Base-by-base conservation (phyloP, 2,888 invertebrate species). In the Diloba caeruleocephala region DNA sequence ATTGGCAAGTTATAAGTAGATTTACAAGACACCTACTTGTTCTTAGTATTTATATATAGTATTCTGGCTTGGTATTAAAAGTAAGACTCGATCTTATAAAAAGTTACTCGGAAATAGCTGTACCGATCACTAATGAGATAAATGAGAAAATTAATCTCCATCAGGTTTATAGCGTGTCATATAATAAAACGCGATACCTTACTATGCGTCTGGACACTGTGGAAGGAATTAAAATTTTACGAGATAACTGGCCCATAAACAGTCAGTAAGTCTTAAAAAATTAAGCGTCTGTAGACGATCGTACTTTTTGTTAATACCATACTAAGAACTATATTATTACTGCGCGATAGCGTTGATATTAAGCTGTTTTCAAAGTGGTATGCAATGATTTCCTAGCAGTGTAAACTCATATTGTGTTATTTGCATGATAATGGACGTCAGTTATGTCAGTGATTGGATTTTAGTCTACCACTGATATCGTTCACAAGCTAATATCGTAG, bases 221-320 rank as follows among this genome's bases (percentile, higher is more conserved):
- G 49, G 44, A 54, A 39, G 64, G 66, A 72, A 71, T 72, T 72
- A 72, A 65, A 58, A 56, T 71, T 76, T 70, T 65, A 78, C 71
- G 74, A 75, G 60, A 62, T 53, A 52, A 70, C 42, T 31, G 55
- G 31, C 53, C 45, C 61, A 51, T 66, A 65, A 63, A 76, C 59
- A 49, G 59, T 58, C 63, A n/a, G n/a, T 52, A 66, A 68, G 59
- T 55, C 68, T 71, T 53, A 44, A 49, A 73, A 69, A 70, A 75
- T 72, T 69, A 60, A 65, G 28, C 51, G 12, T 43, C 38, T 57
- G 37, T 53, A 15, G 50, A 13, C 23, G 3, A 1, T 7, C 37
- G 42, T 26, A 51, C 43, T 52, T n/a, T n/a, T n/a, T n/a, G n/a
- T 49, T 41, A 34, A 49, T 65, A 59, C 23, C 9, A n/a, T 53